phyloP scores from a whole-genome alignment of 2,797 vertebrate genomes.

The Sebastiscus albofasciatus region DNA sequence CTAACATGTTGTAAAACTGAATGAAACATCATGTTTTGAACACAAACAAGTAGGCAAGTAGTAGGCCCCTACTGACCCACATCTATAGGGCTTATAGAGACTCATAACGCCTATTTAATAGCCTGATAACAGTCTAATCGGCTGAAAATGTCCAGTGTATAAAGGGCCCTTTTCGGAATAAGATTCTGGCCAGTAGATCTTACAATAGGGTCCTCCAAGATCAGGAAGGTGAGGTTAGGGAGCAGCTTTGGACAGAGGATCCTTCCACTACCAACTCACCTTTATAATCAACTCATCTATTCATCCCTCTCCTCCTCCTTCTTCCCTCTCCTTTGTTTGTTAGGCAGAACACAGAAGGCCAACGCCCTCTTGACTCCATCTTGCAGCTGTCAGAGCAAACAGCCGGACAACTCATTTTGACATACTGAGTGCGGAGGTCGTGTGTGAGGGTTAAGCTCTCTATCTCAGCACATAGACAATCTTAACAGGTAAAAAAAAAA shows the following conservation, averaged over 20 bases:
- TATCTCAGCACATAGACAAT: slow-evolving; percentile 31
- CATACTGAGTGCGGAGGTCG: slow-evolving; percentile 15
- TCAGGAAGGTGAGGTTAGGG: slow-evolving; percentile 50
- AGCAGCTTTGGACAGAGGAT: slow-evolving; percentile 30
- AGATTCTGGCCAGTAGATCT: not conserved
- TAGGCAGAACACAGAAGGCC: slow-evolving; percentile 25
- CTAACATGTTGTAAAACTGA: no score
- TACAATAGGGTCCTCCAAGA: slow-evolving; percentile 37
- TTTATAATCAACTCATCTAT: slow-evolving; percentile 60
- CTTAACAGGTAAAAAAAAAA: slow-evolving; percentile 39
- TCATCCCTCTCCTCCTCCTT: slow-evolving; percentile 45
- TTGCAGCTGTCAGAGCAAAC: slow-evolving; percentile 59
- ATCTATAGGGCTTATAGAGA: no score
- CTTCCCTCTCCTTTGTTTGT: slow-evolving; percentile 28
- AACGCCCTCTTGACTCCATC: slow-evolving; percentile 29
- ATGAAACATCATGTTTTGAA: no score
- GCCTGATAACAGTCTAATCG: no score
- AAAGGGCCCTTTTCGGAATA: not conserved
- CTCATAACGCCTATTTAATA: no score
- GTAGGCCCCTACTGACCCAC: no score
- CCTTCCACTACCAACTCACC: slow-evolving; percentile 68
- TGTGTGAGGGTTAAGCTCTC: not conserved
- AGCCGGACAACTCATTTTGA: slow-evolving; percentile 45
- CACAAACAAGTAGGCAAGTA: no score
- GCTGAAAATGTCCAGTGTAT: not conserved